Conservation (phyloP, 2,888 invertebrate genomes). For the Anoplius nigerrimus region DNA sequence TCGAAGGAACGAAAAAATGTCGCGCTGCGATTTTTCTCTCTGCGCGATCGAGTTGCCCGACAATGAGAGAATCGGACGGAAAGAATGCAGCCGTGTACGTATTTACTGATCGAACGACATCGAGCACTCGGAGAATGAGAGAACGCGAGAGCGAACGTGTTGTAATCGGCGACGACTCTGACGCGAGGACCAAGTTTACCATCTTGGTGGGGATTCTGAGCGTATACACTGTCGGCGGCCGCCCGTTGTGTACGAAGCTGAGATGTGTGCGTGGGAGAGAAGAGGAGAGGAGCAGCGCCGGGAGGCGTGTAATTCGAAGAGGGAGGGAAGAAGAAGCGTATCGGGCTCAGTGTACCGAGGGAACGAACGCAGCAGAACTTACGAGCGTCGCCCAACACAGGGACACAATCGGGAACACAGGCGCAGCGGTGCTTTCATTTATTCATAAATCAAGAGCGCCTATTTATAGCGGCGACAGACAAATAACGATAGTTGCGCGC, state of each 20-base stretch:
- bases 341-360: slow-evolving; percentile 6
- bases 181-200: slow-evolving; percentile 8
- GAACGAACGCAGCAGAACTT: slow-evolving; percentile 4
- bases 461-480: slow-evolving; percentile 70
- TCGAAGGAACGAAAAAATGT: too few species aligned
- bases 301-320: slow-evolving; percentile 31
- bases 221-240: not conserved
- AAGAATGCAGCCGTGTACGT: too few species aligned
- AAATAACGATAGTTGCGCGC: slow-evolving; percentile 69
- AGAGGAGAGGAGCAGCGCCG: slow-evolving; percentile 15
- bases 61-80: too few species aligned
- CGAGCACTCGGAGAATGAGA: not conserved
- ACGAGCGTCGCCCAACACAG: slow-evolving; percentile 9
- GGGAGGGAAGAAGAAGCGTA: slow-evolving; percentile 2
- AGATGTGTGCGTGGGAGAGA: slow-evolving; percentile 12
- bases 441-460: slow-evolving; percentile 72
- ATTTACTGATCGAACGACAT: not conserved
- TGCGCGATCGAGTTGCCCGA: too few species aligned
- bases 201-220: not conserved
- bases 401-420: slow-evolving; percentile 13
- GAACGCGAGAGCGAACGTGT: slow-evolving; percentile 4
- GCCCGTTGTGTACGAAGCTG: not conserved
- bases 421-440: slow-evolving; percentile 65
- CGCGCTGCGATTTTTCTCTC: too few species aligned
- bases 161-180: slow-evolving; percentile 3